A percentile compares a stretch with the other conserved stretches of the same genome.
Conservation (phyloP, 92 coral and sea anemone genomes). For the Actinernus sp. region DNA sequence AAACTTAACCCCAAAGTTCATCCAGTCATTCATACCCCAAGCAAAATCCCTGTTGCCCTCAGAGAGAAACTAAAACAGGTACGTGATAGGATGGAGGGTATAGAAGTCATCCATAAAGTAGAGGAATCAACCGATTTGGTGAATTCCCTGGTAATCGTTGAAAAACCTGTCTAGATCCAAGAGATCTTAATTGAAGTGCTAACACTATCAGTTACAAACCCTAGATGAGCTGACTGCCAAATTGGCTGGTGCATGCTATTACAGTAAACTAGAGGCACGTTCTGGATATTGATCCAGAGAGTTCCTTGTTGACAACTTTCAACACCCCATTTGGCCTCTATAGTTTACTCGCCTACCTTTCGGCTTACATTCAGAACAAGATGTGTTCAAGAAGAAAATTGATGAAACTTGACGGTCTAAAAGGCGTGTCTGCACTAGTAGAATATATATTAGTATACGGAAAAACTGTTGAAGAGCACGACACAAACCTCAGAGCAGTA, state of each 20-base stretch:
- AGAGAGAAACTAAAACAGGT: neutral
- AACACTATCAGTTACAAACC: slow-evolving; percentile 30
- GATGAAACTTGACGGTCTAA: slow-evolving; percentile 4
- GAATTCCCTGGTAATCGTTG: neutral
- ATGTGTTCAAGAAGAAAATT: slow-evolving; percentile 25
- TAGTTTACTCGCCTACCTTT: slow-evolving; percentile 13
- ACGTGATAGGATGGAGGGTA: neutral
- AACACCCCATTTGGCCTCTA: slow-evolving; percentile 15
- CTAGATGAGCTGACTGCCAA: slow-evolving; percentile 14
- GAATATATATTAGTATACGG: slow-evolving; percentile 40
- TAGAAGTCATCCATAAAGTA: neutral
- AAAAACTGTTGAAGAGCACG: slow-evolving; percentile 29
- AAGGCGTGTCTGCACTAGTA: slow-evolving; percentile 13
- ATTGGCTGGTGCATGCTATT: slow-evolving; percentile 8
- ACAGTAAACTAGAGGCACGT: slow-evolving; percentile 5
- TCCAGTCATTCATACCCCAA: too few species aligned
- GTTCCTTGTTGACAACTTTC: slow-evolving; percentile 14
- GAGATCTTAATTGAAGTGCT: slow-evolving; percentile 28
- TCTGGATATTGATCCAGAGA: slow-evolving; percentile 3
- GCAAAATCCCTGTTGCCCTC: too few species aligned
- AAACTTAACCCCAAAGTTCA: neutral
- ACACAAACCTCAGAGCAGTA: slow-evolving; percentile 10
- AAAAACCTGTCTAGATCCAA: slow-evolving; percentile 23
- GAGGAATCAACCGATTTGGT: slow-evolving; percentile 2
- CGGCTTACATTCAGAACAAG: slow-evolving; percentile 24